phyloP scores from a whole-genome alignment of 2,888 invertebrate genomes.

The Leptopterna dolabrata region DNA sequence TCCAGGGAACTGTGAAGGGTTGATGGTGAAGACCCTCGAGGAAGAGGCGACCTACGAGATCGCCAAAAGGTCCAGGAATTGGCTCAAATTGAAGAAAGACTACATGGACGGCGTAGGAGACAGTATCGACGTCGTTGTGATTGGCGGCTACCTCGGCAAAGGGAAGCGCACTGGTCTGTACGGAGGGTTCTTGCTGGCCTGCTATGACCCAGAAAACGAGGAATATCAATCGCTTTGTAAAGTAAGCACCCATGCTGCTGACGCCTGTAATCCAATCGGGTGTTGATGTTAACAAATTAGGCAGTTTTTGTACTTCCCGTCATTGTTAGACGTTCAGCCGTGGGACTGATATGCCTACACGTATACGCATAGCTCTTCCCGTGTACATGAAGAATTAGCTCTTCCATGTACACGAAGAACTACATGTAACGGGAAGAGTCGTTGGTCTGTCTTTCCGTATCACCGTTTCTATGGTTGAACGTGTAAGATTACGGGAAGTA shows the following conservation, averaged over 20 bases:
- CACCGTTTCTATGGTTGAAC: too few species aligned
- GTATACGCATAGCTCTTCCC: too few species aligned
- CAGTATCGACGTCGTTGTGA: constrained; percentile 93
- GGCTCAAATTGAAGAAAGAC: constrained; percentile 97
- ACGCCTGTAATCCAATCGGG: not conserved
- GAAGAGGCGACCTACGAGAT: constrained; percentile 96
- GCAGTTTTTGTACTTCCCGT: too few species aligned
- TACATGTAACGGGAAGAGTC: too few species aligned
- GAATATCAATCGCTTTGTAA: constrained; percentile 94
- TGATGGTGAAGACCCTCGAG: constrained; percentile 96
- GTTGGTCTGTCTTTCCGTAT: too few species aligned
- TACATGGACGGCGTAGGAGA: constrained; percentile 97
- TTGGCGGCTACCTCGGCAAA: constrained; percentile 93
- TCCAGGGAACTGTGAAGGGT: constrained; percentile 93
- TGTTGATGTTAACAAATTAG: too few species aligned
- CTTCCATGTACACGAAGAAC: too few species aligned
- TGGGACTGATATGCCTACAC: too few species aligned
- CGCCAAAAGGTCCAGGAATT: constrained; percentile 92
- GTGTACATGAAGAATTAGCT: too few species aligned
- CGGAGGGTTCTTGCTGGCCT: constrained; percentile 95
- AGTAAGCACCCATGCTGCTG: constrained; percentile 68
- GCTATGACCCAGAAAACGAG: constrained; percentile 89
- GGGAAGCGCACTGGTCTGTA: constrained; percentile 93
- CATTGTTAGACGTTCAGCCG: too few species aligned
- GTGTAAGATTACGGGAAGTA: too few species aligned